Conservation (phyloP, 2,888 invertebrate species). For the Protonemura montana region DNA sequence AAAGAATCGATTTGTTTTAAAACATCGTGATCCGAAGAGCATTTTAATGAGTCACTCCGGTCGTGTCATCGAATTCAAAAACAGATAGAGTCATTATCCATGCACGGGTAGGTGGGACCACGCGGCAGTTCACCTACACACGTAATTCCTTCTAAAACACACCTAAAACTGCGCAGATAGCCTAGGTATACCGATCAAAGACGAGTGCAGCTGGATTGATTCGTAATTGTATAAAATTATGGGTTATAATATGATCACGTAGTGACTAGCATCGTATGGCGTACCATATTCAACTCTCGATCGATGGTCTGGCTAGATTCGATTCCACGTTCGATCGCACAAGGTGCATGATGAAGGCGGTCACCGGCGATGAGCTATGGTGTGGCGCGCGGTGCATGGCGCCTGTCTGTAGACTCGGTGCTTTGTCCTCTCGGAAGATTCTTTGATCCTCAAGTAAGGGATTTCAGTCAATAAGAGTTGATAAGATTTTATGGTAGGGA, state of each 20-base stretch:
- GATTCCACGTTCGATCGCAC: not conserved
- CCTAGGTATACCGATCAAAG: not conserved
- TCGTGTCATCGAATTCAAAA: constrained; percentile 3
- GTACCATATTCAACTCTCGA: not conserved
- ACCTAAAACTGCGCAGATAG: not conserved
- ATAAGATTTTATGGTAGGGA: too few species aligned
- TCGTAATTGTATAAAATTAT: not conserved
- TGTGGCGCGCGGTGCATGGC: not conserved
- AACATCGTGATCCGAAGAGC: not conserved
- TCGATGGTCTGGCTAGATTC: not conserved
- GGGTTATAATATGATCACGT: not conserved
- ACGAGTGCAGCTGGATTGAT: not conserved
- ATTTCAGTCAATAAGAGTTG: too few species aligned
- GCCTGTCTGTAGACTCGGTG: not conserved
- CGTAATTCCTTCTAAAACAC: not conserved
- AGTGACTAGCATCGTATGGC: not conserved
- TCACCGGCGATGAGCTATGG: not conserved
- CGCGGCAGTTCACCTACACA: not conserved
- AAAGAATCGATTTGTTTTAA: not conserved
- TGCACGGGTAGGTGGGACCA: not conserved
- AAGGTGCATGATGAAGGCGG: not conserved
- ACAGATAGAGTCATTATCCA: not conserved
- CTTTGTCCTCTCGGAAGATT: too few species aligned
- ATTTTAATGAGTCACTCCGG: not conserved
- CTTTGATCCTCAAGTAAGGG: too few species aligned